A percentile compares a stretch with the other conserved stretches of the same genome.
Evolutionary conservation across 1,140 invertebrate species (phyloP).

Genomic region (Chelonus insularis): DNA sequence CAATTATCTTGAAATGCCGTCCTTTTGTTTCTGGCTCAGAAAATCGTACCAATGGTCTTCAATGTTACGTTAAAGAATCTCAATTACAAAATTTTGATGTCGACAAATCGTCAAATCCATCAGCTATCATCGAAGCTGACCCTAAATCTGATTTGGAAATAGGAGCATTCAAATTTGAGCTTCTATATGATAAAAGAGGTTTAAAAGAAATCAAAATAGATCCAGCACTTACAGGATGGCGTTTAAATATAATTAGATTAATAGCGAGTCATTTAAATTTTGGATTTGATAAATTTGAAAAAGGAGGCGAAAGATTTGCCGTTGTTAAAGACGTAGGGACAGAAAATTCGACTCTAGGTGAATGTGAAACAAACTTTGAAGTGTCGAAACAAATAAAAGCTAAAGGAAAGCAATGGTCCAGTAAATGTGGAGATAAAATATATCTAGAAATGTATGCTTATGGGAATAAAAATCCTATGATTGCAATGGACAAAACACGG

Average conservation of each 20-base stretch:
- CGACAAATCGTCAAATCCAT: neutral
- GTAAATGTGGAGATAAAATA: conserved; percentile 17
- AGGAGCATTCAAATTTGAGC: too few species aligned
- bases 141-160: too few species aligned
- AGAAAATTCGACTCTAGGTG: conserved; percentile 17
- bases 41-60: neutral
- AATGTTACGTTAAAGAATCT: conserved; percentile 8
- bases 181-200: conserved; percentile 16
- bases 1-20: conserved; percentile 15
- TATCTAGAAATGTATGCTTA: conserved; percentile 22
- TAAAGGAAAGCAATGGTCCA: conserved; percentile 8
- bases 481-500: conserved; percentile 25
- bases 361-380: conserved; percentile 18
- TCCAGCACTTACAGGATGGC: neutral
- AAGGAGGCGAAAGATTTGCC: conserved; percentile 16
- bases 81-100: neutral
- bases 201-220: neutral
- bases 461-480: conserved; percentile 18
- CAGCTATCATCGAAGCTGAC: too few species aligned
- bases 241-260: neutral
- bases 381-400: conserved; percentile 20
- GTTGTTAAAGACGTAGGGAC: conserved; percentile 1
- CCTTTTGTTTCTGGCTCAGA: neutral
- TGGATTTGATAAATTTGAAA: conserved; percentile 16
- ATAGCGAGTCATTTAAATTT: conserved; percentile 17